These are phyloP conservation scores for Lepidurus couesii DNA, from an alignment of 1,140 invertebrate species.

Conservation along the genomic window DNA sequence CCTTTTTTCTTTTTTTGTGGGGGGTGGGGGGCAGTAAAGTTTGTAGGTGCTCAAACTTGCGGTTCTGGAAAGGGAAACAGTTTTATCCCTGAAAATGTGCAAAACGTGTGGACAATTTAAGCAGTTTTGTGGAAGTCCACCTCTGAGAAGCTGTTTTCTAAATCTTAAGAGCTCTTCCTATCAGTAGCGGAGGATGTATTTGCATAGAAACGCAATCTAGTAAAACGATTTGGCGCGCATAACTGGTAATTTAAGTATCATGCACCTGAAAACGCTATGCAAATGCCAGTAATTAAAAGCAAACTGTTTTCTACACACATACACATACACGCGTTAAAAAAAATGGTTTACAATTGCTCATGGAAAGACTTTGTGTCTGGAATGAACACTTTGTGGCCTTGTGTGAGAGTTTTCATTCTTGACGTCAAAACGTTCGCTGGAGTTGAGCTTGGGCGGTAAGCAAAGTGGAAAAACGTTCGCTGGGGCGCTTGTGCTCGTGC, in stretches of 20 bases:
- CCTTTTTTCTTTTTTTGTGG: not conserved
- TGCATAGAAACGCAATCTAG: too few species aligned
- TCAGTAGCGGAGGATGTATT: too few species aligned
- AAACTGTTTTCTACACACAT: too few species aligned
- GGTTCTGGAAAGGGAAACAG: not conserved
- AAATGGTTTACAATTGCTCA: not conserved
- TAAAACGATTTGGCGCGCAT: too few species aligned
- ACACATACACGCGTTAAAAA: too few species aligned
- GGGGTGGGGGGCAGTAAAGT: too few species aligned
- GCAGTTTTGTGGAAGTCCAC: not conserved
- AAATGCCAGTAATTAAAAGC: too few species aligned
- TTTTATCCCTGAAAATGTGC: not conserved
- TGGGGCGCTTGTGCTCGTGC: not conserved
- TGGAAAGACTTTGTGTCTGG: slow-evolving; percentile 1
- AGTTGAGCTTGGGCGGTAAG: not conserved
- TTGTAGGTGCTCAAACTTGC: not conserved
- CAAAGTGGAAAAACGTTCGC: not conserved
- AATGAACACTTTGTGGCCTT: not conserved
- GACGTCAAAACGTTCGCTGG: not conserved
- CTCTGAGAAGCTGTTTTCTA: too few species aligned
- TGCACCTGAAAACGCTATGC: too few species aligned
- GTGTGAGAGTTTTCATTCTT: not conserved
- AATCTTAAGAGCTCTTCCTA: too few species aligned
- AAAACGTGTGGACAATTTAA: not conserved
- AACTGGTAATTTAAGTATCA: too few species aligned